phyloP scores from a whole-genome alignment of 2,113 vertebrate species.

The Campylomormyrus tamandua region DNA sequence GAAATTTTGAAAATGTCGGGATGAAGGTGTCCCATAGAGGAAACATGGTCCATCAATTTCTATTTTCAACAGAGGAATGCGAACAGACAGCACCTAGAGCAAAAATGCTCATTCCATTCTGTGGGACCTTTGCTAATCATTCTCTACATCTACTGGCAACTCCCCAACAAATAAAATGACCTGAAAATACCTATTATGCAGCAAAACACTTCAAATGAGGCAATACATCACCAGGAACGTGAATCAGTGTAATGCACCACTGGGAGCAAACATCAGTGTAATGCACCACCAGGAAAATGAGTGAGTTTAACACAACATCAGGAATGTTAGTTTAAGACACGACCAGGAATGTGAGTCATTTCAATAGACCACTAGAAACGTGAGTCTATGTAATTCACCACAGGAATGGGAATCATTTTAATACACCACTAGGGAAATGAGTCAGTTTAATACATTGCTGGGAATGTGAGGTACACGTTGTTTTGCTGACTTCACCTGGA shows the following conservation, averaged over 20 bases:
- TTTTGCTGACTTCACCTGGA: not conserved
- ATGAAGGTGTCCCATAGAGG: not conserved
- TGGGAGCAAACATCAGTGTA: not conserved
- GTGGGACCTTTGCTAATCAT: not conserved
- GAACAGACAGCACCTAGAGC: not conserved
- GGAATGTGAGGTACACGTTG: not conserved
- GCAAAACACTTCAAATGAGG: not conserved
- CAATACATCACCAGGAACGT: not conserved
- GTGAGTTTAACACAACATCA: not conserved
- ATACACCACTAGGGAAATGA: not conserved
- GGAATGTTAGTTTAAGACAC: not conserved
- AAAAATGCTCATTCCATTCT: not conserved
- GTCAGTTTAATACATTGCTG: not conserved
- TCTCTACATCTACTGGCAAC: not conserved
- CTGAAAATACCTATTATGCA: not conserved
- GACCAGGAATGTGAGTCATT: not conserved
- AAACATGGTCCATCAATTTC: not conserved
- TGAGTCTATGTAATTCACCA: not conserved
- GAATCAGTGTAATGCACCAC: not conserved
- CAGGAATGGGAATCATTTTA: not conserved
- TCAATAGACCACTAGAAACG: not conserved
- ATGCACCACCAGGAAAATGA: not conserved
- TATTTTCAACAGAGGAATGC: not conserved
- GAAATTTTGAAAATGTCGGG: constrained; percentile 1
- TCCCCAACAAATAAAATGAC: not conserved